Conservation (phyloP, 2,113 vertebrate genomes). For the Aegithalos caudatus region DNA sequence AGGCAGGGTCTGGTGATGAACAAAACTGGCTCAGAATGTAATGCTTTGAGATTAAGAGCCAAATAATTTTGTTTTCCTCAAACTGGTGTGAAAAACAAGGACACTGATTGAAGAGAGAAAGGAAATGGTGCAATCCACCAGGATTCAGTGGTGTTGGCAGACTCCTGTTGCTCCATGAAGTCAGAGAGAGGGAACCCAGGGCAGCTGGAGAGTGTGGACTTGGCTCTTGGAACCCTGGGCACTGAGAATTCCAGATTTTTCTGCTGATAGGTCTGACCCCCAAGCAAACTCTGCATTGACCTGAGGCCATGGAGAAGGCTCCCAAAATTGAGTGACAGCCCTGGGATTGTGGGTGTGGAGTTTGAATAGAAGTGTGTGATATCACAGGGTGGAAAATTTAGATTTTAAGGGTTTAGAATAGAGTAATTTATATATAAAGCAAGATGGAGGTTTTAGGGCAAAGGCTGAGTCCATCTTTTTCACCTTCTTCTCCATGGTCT, state of each 20-base stretch:
- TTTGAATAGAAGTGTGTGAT: background rate
- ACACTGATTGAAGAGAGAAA: background rate
- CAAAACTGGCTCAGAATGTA: background rate
- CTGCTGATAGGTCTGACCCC: background rate
- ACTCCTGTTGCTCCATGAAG: background rate
- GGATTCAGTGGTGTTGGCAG: background rate
- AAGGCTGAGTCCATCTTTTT: background rate
- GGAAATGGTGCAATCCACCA: background rate
- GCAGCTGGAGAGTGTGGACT: fast-evolving
- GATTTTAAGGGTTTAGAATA: background rate
- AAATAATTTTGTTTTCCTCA: background rate
- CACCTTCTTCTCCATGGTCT: background rate
- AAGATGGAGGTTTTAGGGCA: background rate
- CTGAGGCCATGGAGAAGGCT: background rate
- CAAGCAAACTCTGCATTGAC: background rate
- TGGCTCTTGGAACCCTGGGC: background rate
- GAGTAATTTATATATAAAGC: background rate
- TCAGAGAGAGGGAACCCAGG: background rate
- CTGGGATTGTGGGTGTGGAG: background rate
- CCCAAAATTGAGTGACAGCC: background rate
- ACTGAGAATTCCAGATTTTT: background rate
- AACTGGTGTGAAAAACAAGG: background rate
- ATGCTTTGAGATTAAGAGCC: background rate
- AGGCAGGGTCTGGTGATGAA: background rate
- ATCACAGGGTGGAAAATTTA: background rate